Conservation (phyloP, 2,797 vertebrate genomes). For the Sitta carolinensis region DNA sequence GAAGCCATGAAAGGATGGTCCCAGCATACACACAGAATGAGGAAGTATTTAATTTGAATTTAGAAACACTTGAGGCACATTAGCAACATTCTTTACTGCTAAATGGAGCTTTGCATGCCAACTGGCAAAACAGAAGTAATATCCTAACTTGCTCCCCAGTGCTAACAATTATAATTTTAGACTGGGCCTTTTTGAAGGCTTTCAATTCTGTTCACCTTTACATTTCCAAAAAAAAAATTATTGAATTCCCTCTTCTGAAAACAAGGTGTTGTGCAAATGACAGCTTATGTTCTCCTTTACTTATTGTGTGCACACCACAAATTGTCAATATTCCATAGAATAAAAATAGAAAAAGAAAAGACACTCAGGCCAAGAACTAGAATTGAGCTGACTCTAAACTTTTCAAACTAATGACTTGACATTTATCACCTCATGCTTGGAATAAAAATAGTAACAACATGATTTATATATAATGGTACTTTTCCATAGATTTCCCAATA, state of each 20-base stretch:
- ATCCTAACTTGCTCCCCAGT: not conserved
- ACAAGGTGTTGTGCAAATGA: conserved; percentile 5
- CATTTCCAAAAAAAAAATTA: not conserved
- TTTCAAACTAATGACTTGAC: not conserved
- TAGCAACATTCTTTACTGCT: conserved; percentile 6
- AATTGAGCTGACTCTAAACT: not conserved
- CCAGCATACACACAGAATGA: not conserved
- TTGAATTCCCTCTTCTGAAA: not conserved
- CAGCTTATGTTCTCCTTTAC: not conserved
- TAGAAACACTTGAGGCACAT: conserved; percentile 48
- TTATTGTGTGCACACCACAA: not conserved
- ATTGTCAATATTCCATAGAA: not conserved
- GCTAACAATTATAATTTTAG: conserved; percentile 3
- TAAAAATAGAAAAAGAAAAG: not conserved
- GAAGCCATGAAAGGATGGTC: not conserved
- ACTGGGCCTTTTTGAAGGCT: not conserved
- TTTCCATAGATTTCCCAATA: not conserved
- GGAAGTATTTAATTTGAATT: conserved; percentile 54
- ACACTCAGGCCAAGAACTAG: not conserved
- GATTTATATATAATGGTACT: not conserved
- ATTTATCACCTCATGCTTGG: not conserved
- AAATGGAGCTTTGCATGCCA: conserved; percentile 25
- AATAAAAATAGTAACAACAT: not conserved
- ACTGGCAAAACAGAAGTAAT: conserved; percentile 26
- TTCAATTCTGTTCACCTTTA: conserved; percentile 30